Conservation (phyloP, 1,140 invertebrate species). For the Philaenus spumarius region DNA sequence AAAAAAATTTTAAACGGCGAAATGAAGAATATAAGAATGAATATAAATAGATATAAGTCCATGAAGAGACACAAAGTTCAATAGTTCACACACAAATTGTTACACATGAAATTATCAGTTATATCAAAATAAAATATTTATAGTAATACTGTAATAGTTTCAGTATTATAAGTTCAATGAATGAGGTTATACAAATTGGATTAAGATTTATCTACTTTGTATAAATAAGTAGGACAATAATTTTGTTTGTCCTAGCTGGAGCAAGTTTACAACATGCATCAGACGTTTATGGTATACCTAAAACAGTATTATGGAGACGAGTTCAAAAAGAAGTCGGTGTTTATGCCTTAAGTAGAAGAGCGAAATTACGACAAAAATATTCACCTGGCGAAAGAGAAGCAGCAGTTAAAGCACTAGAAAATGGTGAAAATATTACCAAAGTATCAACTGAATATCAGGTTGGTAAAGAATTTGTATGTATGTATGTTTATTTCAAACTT, state of each 20-base stretch:
- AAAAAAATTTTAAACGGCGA: too few relatives aligned
- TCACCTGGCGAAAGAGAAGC: constrained; percentile 31
- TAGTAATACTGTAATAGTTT: too few relatives aligned
- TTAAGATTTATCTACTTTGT: too few relatives aligned
- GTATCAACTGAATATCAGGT: constrained; percentile 45
- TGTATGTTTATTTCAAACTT: not conserved
- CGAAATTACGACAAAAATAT: constrained; percentile 38
- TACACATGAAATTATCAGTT: too few relatives aligned
- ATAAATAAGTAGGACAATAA: too few relatives aligned
- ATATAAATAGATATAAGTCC: too few relatives aligned
- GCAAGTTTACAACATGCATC: constrained; percentile 44
- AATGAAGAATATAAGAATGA: too few relatives aligned
- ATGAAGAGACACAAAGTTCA: too few relatives aligned
- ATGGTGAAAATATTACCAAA: constrained; percentile 49
- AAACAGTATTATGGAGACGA: constrained; percentile 52
- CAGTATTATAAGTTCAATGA: too few relatives aligned
- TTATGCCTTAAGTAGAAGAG: constrained; percentile 38
- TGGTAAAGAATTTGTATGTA: not conserved
- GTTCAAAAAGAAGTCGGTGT: constrained; percentile 46
- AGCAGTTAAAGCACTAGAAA: constrained; percentile 46
- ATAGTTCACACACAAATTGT: too few relatives aligned
- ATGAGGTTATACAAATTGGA: too few relatives aligned
- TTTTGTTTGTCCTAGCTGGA: constrained; percentile 35
- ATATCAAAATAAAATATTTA: too few relatives aligned
- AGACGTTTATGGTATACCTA: constrained; percentile 48